Evolutionary conservation across 1,140 invertebrate genomes (phyloP).

Genomic region (Mamestra configurata): DNA sequence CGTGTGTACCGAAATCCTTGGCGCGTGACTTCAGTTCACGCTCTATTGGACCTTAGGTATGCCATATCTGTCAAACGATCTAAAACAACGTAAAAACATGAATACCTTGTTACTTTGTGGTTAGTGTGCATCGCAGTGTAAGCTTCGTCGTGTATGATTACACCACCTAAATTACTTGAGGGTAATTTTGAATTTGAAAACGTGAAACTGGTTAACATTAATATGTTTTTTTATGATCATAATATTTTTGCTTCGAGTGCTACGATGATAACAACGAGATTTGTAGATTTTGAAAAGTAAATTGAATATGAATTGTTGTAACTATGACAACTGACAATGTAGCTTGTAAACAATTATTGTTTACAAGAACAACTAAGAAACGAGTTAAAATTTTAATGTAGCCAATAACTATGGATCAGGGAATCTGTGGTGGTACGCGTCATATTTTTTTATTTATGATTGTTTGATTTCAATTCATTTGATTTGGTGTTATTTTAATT

Average conservation of each 20-base stretch:
- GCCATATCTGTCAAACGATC: constrained; percentile 71
- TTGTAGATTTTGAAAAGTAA: not conserved
- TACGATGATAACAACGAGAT: not conserved
- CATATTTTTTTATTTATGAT: no score
- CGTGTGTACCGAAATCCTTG: constrained; percentile 79
- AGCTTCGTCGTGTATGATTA: constrained; percentile 52
- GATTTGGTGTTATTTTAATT: no score
- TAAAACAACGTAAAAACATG: constrained; percentile 72
- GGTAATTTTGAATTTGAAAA: not conserved
- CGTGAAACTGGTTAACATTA: not conserved
- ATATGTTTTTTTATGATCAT: not conserved
- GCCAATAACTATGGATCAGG: no score
- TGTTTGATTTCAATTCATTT: no score
- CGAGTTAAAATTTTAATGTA: no score
- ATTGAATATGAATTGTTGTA: not conserved
- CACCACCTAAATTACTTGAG: constrained; percentile 5
- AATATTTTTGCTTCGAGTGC: not conserved
- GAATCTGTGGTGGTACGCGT: no score
- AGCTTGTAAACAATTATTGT: no score
- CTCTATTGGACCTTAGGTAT: constrained; percentile 81
- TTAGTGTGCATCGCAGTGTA: constrained; percentile 12
- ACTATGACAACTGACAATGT: not conserved
- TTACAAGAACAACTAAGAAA: no score
- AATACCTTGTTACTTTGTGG: constrained; percentile 59
- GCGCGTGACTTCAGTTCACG: constrained; percentile 84